Evolutionary conservation across 23 tunicate species (phyloP), one percentile per base, ranked within the genome.

Genomic region (Styela plicata): DNA sequence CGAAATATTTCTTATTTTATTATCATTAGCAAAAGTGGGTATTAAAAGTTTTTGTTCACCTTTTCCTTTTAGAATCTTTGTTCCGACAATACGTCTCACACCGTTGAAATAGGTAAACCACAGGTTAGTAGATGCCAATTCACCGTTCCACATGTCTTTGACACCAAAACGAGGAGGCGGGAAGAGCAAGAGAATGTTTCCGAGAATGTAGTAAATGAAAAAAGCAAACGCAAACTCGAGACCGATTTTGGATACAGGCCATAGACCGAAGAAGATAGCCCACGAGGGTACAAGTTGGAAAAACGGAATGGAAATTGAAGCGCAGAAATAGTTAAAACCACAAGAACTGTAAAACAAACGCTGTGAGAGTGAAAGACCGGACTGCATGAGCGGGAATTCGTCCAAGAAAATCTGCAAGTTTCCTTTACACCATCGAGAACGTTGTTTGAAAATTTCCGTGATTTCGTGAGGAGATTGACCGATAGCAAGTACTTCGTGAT

Each of bases 391-490:
- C 2, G 99, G 99, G 69, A 95, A 95, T 61, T 95, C 96, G 73
- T 90, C 96, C 83, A 94, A 66, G 81, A 95, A 95, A 83, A 95
- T 89, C 88, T 95, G 99, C 35, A 95, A 80, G 81, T 95, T 95
- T 36, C 99, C 99, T 90, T 95, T 90, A 86, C 99, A 95, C 99
- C 99, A 95, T 16, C 96, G 83, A 0, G 96, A 90, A 64, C 96
- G 86, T 74, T 90, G 96, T 64, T 90, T 95, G 91, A 95, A 95
- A 79, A 95, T 90, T 82, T 95, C 99, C 23, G 96, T 90, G 67
- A 90, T 74, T 74, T 95, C 96, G 91, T 95, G 99, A 80, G 99
- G 96, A 1, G 96, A 90, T 74, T 95, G 96, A 20, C 99, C 99
- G 71, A 95, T 86, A 63, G 99, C 99, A 31, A 95, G 83, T 16